A percentile compares a stretch with the other conserved stretches of the same genome.
Conservation (phyloP, 2,113 vertebrate species). For the Caloenas nicobarica region DNA sequence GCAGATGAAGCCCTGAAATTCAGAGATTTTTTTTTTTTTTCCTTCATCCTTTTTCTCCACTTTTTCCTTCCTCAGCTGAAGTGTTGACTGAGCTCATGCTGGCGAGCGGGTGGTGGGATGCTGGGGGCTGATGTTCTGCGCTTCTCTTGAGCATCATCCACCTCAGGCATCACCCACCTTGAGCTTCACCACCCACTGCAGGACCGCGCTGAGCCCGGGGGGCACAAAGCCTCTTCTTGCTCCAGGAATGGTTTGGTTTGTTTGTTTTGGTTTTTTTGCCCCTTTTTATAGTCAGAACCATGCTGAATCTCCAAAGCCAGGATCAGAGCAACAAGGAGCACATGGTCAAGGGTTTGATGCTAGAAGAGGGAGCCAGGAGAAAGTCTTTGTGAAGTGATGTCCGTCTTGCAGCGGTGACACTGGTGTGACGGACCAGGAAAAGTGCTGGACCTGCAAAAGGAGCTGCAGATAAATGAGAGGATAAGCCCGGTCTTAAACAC, state of each 20-base stretch:
- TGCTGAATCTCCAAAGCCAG: not conserved
- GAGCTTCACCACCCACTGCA: not conserved
- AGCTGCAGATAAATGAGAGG: not conserved
- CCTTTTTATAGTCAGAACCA: not conserved
- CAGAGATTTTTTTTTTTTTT: not conserved
- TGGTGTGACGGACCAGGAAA: not conserved
- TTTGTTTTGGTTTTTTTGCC: not conserved
- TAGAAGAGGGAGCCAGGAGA: not conserved
- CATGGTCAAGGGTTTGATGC: not conserved
- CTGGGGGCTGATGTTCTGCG: not conserved
- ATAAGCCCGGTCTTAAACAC: not conserved
- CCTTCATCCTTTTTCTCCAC: not conserved
- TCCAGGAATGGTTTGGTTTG: not conserved
- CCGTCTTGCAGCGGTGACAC: not conserved
- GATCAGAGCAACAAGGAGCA: not conserved
- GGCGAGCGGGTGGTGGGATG: not conserved
- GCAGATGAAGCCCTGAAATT: constrained; percentile 7
- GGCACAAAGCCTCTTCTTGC: not conserved
- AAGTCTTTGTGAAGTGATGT: not conserved
- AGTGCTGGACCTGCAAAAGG: not conserved
- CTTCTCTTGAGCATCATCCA: not conserved
- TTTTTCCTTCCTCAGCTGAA: not conserved
- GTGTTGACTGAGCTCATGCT: not conserved
- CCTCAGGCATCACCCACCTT: not conserved
- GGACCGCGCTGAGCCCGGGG: not conserved